These are phyloP conservation scores for Drosophila meridionalis DNA, from an alignment of 2,888 invertebrate species.

Conservation along the genomic window DNA sequence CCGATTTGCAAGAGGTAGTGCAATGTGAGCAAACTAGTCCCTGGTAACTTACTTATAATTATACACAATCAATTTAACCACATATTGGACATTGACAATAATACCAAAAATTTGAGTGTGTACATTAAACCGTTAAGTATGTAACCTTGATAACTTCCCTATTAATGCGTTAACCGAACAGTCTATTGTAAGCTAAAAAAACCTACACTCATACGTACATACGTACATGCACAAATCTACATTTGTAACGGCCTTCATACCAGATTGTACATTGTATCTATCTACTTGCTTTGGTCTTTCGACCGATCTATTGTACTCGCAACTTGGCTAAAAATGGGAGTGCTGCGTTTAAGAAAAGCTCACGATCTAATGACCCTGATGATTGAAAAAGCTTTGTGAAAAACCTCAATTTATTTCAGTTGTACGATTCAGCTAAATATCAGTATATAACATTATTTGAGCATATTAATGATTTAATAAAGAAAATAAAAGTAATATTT, in stretches of 20 bases:
- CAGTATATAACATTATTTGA: background rate
- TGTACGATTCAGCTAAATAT: background rate
- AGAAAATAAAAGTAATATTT: background rate
- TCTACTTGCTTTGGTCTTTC: constrained; percentile 46
- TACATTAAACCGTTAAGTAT: constrained; percentile 48
- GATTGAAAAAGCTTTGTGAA: constrained; percentile 52
- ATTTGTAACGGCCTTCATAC: constrained; percentile 58
- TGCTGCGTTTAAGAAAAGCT: constrained; percentile 58
- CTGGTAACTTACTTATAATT: constrained; percentile 33
- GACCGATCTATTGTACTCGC: constrained; percentile 48
- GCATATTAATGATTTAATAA: background rate
- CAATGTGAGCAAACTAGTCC: constrained; percentile 24
- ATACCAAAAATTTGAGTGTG: constrained; percentile 12
- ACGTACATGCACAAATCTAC: constrained; percentile 35
- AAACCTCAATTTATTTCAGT: constrained; percentile 6
- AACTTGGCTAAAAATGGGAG: constrained; percentile 46
- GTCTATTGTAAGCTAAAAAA: constrained; percentile 48
- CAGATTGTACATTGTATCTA: constrained; percentile 35
- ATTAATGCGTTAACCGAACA: constrained; percentile 45
- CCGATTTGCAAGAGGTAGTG: constrained; percentile 14
- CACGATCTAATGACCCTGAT: constrained; percentile 45
- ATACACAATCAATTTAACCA: constrained; percentile 44
- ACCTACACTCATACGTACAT: constrained; percentile 27
- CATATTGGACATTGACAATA: constrained; percentile 42
- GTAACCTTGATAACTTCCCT: constrained; percentile 72